Evolutionary conservation across 2,888 invertebrate genomes (phyloP), one percentile per base, ranked within the genome.

Genomic region (Caenorhabditis japonica): DNA sequence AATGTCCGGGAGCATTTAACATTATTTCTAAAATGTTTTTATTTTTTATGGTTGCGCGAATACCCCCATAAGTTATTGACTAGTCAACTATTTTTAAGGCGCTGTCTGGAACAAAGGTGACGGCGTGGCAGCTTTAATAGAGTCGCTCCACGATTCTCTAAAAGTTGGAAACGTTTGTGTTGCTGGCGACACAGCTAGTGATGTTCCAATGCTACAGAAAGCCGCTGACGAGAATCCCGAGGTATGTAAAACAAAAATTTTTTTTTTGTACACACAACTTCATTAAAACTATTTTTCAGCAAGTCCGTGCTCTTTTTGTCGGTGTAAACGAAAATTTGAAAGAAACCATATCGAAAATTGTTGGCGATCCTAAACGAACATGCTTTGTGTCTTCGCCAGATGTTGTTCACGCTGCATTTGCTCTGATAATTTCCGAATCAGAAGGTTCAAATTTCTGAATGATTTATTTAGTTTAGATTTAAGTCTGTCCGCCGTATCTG

Each of bases 361-460:
- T 86, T 8, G 62, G 64, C 7, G 83, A 84, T 39, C 69, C 66
- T 12, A 51, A 56, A 12, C 78, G 82, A 4, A 72, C 72, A 27
- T 83, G 82, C 60, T 86, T 85, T 68, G 83, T 87, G 41, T 81
- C 85, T 1, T 84, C 83, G 47, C 87, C 87, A 7, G 87, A 87
- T 62, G 87, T 87, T 5, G 80, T 84, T 7, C 87, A 87, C 68
- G 85, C 84, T 4, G 85, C 86, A 38, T 84, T 87, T 73, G 76
- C 81, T 15, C 76, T 68, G 23, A 51, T 82, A 36, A 62, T 81
- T 3, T 19, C 41, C 21, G 61, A 25, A 46, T 17, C 36, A 34
- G 30, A 30, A 30, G 10, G 7, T 30, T 10, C 30, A 30, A n/a
- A n/a, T n/a, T n/a, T n/a, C n/a, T n/a, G n/a, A n/a, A n/a, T n/a